Percentiles rank a stretch among this genome's conserved stretches.
Conservation (phyloP, 2,113 vertebrate genomes). For the Otus sunia region DNA sequence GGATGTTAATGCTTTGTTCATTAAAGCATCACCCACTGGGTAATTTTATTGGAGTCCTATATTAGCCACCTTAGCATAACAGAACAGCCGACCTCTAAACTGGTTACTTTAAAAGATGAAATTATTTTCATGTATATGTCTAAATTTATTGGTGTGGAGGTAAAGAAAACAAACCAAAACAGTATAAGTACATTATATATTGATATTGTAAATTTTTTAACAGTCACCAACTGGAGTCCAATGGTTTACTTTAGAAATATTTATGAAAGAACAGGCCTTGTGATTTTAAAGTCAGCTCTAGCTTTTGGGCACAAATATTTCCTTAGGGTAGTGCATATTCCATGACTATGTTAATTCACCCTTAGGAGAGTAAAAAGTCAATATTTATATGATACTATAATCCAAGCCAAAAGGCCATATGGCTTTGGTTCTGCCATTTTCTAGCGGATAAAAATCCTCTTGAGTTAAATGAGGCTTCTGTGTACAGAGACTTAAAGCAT, state of each 20-base stretch:
- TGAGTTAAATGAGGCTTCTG: background rate
- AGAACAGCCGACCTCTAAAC: background rate
- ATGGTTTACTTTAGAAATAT: background rate
- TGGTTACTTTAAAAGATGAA: background rate
- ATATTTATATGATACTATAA: background rate
- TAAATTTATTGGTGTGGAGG: background rate
- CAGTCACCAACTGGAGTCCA: background rate
- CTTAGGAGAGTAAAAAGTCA: background rate
- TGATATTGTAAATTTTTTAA: background rate
- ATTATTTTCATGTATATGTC: background rate
- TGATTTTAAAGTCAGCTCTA: background rate
- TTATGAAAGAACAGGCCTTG: background rate
- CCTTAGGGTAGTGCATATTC: background rate
- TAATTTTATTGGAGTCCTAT: background rate
- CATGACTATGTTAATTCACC: background rate
- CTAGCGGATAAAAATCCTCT: background rate
- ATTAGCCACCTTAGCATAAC: background rate
- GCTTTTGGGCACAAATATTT: background rate
- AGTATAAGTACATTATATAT: background rate
- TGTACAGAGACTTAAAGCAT: background rate
- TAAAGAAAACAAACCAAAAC: background rate
- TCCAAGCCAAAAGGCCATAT: constrained; percentile 27
- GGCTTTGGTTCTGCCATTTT: background rate
- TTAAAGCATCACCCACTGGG: background rate
- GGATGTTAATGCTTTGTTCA: background rate